Conservation (phyloP, 2,113 vertebrate species). For the Labrus mixtus region DNA sequence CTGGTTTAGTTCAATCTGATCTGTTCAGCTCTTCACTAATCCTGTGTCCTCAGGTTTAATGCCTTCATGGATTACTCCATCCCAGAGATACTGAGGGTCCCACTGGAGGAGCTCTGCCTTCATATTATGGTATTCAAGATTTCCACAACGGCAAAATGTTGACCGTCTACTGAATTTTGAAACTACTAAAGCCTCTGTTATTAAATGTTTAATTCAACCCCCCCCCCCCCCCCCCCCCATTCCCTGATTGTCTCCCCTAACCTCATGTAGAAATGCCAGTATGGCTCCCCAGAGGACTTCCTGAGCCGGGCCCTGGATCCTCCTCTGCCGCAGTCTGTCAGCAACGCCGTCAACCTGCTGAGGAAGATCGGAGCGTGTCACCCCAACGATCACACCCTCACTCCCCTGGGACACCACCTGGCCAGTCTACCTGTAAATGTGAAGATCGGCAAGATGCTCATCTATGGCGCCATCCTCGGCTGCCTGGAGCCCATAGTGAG, state of each 20-base stretch:
- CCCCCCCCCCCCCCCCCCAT: too few relatives aligned
- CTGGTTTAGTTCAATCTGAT: neutral
- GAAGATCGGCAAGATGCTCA: slow-evolving; percentile 99
- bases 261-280: slow-evolving; percentile 92
- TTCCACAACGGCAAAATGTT: neutral
- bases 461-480: slow-evolving; percentile 96
- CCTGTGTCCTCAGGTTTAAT: slow-evolving; percentile 85
- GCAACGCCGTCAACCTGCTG: slow-evolving; percentile 93
- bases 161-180: neutral
- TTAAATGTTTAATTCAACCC: neutral
- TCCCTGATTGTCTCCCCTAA: neutral
- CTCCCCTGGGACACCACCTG: slow-evolving; percentile 95
- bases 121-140: slow-evolving; percentile 92
- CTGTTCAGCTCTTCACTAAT: neutral
- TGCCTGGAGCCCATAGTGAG: slow-evolving; percentile 95
- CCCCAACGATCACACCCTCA: slow-evolving; percentile 85
- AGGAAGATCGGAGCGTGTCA: slow-evolving; percentile 95
- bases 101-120: slow-evolving; percentile 96
- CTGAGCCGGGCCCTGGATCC: slow-evolving; percentile 91
- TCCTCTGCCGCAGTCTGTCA: slow-evolving; percentile 94
- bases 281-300: slow-evolving; percentile 95
- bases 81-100: slow-evolving; percentile 96
- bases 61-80: slow-evolving; percentile 95
- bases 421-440: slow-evolving; percentile 95
- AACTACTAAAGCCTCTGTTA: neutral